Percentiles rank a stretch among this genome's conserved stretches.
These are phyloP conservation scores for Lottia scabra DNA, from an alignment of 2,888 invertebrate species.

Conservation along the genomic window DNA sequence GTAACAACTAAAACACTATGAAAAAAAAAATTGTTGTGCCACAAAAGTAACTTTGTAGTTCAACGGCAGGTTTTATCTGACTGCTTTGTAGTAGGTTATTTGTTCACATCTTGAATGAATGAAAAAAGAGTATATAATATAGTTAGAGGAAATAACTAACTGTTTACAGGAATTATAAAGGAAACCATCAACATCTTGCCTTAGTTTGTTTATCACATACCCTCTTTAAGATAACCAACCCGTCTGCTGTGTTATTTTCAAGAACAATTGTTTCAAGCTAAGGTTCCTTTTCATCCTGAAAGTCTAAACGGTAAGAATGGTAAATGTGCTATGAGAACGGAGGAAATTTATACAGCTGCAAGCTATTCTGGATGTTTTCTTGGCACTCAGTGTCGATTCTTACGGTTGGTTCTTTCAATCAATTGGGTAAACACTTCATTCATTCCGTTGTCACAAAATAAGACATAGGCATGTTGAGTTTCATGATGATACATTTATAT, in stretches of 20 bases:
- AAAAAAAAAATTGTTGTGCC: no score
- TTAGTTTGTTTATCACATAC: neutral
- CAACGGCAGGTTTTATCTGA: no score
- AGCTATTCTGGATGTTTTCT: neutral
- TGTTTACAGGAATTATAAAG: neutral
- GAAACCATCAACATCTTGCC: neutral
- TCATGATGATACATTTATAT: no score
- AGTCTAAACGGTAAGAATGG: neutral
- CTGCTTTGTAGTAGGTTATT: neutral
- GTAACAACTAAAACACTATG: no score
- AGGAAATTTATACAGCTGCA: conserved; percentile 5
- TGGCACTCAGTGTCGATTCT: neutral
- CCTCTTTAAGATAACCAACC: neutral
- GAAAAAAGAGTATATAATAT: neutral
- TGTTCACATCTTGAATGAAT: neutral
- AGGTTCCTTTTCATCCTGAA: neutral
- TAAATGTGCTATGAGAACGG: neutral
- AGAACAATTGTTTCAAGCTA: conserved; percentile 5
- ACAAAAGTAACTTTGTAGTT: no score
- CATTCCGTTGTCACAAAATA: no score
- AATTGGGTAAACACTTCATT: neutral
- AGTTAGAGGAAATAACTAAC: neutral
- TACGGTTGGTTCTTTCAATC: neutral
- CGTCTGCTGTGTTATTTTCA: neutral
- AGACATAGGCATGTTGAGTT: no score